Conservation (phyloP, 2,113 vertebrate species). For the Merops nubicus region DNA sequence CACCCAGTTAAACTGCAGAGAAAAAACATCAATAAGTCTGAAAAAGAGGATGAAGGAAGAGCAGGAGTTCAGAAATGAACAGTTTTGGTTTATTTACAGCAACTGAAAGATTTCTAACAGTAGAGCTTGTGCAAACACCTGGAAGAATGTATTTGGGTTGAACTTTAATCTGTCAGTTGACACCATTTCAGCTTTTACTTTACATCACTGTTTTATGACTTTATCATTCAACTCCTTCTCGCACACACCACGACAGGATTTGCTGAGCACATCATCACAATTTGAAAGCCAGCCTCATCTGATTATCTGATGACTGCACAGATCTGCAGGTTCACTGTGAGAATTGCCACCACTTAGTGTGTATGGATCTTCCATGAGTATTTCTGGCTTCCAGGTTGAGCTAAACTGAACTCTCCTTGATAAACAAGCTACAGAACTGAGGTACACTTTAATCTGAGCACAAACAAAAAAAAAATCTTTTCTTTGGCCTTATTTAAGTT, state of each 20-base stretch:
- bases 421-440: neutral
- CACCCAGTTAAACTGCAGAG: neutral
- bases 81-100: conserved; percentile 23
- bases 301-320: neutral
- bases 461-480: neutral
- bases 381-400: neutral
- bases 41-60: conserved; percentile 9
- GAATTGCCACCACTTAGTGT: neutral
- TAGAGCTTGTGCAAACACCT: neutral
- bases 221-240: neutral
- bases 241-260: neutral
- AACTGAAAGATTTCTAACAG: conserved; percentile 29
- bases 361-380: neutral
- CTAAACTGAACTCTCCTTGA: neutral
- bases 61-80: conserved; percentile 15
- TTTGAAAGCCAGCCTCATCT: neutral
- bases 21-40: neutral
- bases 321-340: neutral
- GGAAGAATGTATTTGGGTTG: neutral
- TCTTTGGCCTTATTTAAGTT: neutral
- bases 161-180: conserved; percentile 26
- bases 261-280: neutral
- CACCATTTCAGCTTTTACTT: neutral
- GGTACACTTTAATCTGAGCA: neutral
- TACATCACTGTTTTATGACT: neutral